A percentile compares a stretch with the other conserved stretches of the same genome.
phyloP scores from a whole-genome alignment of 2,113 vertebrate genomes.

The Laticauda laticaudata region DNA sequence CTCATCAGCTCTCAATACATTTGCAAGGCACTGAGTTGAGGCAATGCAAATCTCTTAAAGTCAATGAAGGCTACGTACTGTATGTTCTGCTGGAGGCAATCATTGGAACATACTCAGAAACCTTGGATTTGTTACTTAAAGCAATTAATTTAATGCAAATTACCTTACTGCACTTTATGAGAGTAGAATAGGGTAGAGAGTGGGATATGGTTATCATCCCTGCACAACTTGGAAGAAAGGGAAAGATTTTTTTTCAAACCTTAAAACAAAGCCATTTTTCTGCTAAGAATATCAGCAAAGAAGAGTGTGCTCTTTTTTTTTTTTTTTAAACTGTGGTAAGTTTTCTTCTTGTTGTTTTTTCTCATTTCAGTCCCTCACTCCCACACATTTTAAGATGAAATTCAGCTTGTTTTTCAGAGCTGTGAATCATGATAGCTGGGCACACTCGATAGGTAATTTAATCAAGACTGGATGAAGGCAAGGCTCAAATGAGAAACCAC shows the following conservation, averaged over 20 bases:
- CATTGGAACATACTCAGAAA: background rate
- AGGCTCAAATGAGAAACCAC: slow-evolving; percentile 71
- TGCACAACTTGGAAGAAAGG: background rate
- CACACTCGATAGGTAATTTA: slow-evolving; percentile 81
- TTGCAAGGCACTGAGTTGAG: background rate
- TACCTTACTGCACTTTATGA: no score
- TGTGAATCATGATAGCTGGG: slow-evolving; percentile 78
- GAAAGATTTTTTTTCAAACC: background rate
- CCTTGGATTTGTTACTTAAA: background rate
- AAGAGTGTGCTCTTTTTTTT: background rate
- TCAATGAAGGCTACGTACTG: background rate
- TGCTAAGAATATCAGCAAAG: background rate
- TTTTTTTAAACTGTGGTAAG: background rate
- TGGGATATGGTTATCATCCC: background rate
- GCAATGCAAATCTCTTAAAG: background rate
- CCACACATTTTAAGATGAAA: slow-evolving; percentile 71
- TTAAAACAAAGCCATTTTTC: background rate
- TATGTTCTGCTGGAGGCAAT: background rate
- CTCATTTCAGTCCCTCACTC: slow-evolving; percentile 35
- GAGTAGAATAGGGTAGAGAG: background rate
- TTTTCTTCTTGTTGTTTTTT: background rate
- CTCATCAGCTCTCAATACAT: background rate
- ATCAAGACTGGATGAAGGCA: slow-evolving; percentile 71
- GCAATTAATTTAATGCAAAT: background rate
- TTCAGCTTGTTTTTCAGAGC: slow-evolving; percentile 72